These are phyloP conservation scores for Sphenopsis melanotis DNA, from an alignment of 2,797 vertebrate species.

Conservation along the genomic window DNA sequence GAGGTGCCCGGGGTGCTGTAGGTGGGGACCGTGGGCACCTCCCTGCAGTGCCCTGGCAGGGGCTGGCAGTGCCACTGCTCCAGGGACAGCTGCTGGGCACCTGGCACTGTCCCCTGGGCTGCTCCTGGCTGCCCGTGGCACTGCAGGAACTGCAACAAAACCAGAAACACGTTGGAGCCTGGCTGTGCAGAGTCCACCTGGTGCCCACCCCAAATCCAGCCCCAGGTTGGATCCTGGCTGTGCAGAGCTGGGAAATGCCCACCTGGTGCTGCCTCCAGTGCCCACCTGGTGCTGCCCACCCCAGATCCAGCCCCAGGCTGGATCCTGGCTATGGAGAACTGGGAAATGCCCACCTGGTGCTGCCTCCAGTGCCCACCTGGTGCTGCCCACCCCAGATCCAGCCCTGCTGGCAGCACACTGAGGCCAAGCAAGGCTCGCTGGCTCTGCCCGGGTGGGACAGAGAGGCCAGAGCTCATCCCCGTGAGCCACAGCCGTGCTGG, in stretches of 20 bases:
- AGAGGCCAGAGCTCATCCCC: accelerated
- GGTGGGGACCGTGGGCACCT: neutral
- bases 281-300: too few species aligned
- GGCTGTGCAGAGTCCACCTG: too few species aligned
- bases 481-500: neutral
- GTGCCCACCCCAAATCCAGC: too few species aligned
- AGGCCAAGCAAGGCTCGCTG: neutral
- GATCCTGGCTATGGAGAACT: accelerated
- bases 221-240: neutral
- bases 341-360: neutral
- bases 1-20: neutral
- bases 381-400: neutral
- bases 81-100: neutral
- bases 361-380: too few species aligned
- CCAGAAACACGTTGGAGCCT: neutral
- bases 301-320: neutral
- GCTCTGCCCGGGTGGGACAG: neutral
- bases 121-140: neutral
- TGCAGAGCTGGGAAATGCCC: neutral
- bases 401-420: neutral
- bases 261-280: too few species aligned
- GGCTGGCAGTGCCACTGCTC: constrained; percentile 45
- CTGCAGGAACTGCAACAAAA: constrained; percentile 47
- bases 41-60: neutral
- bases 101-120: neutral